Evolutionary conservation across 2,888 invertebrate species (phyloP), one percentile per base, ranked within the genome.

Genomic region (Melieria crassipennis): DNA sequence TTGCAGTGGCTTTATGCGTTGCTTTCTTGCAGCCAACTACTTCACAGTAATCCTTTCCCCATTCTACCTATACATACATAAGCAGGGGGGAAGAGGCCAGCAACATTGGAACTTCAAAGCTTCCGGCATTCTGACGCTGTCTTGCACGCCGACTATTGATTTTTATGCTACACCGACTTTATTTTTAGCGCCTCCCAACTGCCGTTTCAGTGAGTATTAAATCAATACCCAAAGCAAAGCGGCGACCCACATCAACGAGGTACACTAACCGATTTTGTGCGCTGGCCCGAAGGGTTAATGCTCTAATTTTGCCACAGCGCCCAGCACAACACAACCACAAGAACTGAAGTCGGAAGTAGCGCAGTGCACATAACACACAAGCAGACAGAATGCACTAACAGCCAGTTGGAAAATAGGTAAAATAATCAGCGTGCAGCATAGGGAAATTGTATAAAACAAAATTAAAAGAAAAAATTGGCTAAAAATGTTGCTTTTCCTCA

Each of bases 201-300:
- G 65, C 16, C 11, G 50, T n/a, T 45, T 11, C 6, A 43, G 47
- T 48, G 13, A 48, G 43, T 58, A 52, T 50, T 13, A 16, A 43
- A 43, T 7, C 11, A 43, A 52, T 9, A 58, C 7, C 7, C 4
- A 30, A 10, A 42, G 55, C 42, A 64, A 52, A 55, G 10, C 4
- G 4, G 45, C 30, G 42, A 13, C 11, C 47, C 5, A 61, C 61
- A 61, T 47, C 45, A 47, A 13, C 47, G 7, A 56, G 30, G 7
- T 16, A 45, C 5, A 45, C 46, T 42, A 5, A 9, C n/a, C 45
- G 13, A 55, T 11, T 45, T 43, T 30, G 58, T 42, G 47, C 10
- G 50, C 30, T 7, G n/a, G 42, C 16, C 43, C 10, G 45, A 67
- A 67, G 58, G 66, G 58, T 67, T 67, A 66, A 50, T 67, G 66